phyloP scores from a whole-genome alignment of 2,797 vertebrate species.

The Acanthopagrus latus region DNA sequence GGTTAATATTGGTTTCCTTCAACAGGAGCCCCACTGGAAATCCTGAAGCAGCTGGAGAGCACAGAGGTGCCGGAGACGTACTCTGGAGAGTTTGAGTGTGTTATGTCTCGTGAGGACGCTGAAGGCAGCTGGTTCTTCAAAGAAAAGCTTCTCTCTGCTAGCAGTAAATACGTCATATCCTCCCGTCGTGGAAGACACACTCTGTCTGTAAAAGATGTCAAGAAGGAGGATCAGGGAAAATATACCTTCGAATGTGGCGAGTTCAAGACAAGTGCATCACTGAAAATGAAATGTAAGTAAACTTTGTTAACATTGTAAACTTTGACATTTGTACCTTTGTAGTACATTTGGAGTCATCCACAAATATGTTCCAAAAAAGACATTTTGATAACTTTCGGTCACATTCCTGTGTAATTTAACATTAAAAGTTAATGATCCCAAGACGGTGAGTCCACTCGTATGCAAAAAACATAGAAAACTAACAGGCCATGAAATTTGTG shows the following conservation, averaged over 20 bases:
- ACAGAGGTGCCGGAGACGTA: conserved; percentile 95
- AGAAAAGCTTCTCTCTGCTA: conserved; percentile 85
- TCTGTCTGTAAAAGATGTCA: conserved; percentile 94
- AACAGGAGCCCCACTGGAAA: conserved; percentile 92
- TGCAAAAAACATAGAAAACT: neutral
- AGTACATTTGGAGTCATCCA: neutral
- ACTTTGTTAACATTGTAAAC: no score
- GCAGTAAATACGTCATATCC: conserved; percentile 89
- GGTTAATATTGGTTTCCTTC: neutral
- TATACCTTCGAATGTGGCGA: conserved; percentile 90
- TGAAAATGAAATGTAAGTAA: conserved; percentile 96
- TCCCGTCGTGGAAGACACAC: conserved; percentile 94
- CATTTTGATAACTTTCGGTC: neutral
- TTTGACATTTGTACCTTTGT: no score
- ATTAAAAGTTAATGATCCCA: neutral
- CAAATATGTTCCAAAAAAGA: neutral
- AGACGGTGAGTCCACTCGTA: no score
- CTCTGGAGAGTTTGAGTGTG: conserved; percentile 92
- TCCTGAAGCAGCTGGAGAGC: conserved; percentile 91
- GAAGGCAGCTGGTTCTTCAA: conserved; percentile 96
- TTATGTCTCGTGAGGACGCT: conserved; percentile 91
- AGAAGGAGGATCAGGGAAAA: conserved; percentile 96
- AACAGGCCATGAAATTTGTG: neutral
- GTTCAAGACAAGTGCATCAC: conserved; percentile 88
- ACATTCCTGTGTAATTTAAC: neutral